phyloP scores from a whole-genome alignment of 2,797 vertebrate species.

The Toxotes lorentzi region DNA sequence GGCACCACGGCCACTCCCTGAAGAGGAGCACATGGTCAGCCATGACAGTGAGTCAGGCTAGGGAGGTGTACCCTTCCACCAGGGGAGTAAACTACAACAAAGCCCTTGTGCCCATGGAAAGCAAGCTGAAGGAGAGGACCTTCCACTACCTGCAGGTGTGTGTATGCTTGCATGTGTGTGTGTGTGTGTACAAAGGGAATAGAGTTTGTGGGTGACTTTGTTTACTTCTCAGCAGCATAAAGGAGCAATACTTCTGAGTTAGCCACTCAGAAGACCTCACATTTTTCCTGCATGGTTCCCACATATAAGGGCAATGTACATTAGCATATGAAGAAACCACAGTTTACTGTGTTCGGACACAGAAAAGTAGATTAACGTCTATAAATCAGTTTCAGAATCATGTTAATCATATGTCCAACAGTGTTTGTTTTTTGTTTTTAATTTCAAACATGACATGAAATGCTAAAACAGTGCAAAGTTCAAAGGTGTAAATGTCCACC shows the following conservation, averaged over 20 bases:
- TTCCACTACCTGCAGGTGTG: slow-evolving; percentile 98
- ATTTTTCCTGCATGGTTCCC: neutral
- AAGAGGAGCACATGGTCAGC: slow-evolving; percentile 98
- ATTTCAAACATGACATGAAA: neutral
- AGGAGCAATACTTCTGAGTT: neutral
- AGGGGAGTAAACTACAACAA: slow-evolving; percentile 89
- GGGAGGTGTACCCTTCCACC: slow-evolving; percentile 92
- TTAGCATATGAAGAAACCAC: neutral
- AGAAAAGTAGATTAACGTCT: neutral
- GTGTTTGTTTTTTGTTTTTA: no score
- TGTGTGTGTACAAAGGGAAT: neutral
- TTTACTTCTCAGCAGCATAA: slow-evolving; percentile 1
- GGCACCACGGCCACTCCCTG: slow-evolving; percentile 87
- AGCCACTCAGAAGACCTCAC: neutral
- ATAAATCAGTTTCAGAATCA: no score
- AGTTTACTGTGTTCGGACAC: neutral
- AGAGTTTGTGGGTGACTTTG: neutral
- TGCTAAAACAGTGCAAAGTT: neutral
- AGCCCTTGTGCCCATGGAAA: slow-evolving; percentile 93
- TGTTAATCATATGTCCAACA: no score
- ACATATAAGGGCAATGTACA: neutral
- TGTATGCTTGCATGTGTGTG: slow-evolving; percentile 27
- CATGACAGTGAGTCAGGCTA: slow-evolving; percentile 98
- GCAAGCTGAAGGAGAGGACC: slow-evolving; percentile 92
- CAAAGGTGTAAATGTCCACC: neutral